Evolutionary conservation across 2,797 vertebrate genomes (phyloP).

Genomic region (Rhabdomys pumilio): DNA sequence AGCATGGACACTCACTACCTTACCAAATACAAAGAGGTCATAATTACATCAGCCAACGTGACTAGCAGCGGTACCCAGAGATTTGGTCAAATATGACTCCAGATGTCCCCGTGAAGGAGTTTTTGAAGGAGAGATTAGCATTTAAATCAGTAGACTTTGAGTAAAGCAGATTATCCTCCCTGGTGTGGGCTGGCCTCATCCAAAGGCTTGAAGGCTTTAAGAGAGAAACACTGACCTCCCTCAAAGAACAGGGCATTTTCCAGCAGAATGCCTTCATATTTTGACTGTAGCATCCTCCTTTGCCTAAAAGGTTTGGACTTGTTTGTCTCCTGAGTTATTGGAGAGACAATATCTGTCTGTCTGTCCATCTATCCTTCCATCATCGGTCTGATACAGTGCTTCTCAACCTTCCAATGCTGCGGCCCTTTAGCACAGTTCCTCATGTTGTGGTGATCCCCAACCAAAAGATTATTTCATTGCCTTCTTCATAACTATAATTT

Average conservation of each 20-base stretch:
- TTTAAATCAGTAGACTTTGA: background rate
- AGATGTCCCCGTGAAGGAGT: background rate
- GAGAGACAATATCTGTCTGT: background rate
- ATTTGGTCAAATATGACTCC: background rate
- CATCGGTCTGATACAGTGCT: background rate
- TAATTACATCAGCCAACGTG: background rate
- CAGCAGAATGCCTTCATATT: background rate
- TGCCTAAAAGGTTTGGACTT: background rate
- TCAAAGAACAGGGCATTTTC: background rate
- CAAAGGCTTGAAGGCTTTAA: background rate
- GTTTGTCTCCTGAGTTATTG: background rate
- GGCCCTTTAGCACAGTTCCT: background rate
- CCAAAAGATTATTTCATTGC: background rate
- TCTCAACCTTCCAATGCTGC: background rate
- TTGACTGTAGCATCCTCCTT: rapidly evolving
- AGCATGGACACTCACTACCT: background rate
- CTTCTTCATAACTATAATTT: background rate
- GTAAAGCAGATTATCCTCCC: background rate
- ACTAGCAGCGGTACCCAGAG: background rate
- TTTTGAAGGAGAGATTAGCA: background rate
- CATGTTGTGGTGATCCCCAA: background rate
- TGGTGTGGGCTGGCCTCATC: background rate
- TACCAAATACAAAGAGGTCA: background rate
- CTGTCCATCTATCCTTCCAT: background rate
- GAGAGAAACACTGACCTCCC: background rate